A percentile compares a stretch with the other conserved stretches of the same genome.
phyloP scores from a whole-genome alignment of 1,140 invertebrate species.

The Ladona fulva region DNA sequence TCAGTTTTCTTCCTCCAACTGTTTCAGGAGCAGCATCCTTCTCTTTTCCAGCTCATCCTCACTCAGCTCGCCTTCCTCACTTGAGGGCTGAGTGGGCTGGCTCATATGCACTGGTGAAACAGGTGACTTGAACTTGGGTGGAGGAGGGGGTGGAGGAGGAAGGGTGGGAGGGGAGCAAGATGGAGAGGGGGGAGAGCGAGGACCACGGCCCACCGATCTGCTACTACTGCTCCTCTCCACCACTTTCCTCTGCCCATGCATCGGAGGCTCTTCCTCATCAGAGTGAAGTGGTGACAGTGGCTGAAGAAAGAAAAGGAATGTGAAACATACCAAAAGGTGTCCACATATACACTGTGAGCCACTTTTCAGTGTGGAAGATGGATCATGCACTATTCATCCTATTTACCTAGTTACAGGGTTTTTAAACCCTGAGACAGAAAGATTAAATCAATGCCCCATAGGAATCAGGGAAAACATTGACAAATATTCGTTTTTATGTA shows the following conservation, averaged over 20 bases:
- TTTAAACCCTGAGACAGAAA: too few species aligned
- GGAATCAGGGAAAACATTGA: too few species aligned
- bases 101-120: background rate
- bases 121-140: background rate
- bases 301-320: background rate
- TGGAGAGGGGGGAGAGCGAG: background rate
- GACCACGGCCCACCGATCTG: background rate
- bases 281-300: background rate
- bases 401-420: too few species aligned
- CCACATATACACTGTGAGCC: too few species aligned
- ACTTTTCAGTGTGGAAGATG: too few species aligned
- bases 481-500: too few species aligned
- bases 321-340: too few species aligned
- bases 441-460: too few species aligned
- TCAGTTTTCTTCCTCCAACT: background rate
- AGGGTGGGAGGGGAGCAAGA: background rate
- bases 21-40: background rate
- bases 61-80: background rate
- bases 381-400: too few species aligned
- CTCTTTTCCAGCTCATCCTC: slow-evolving; percentile 3
- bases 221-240: background rate
- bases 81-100: background rate
- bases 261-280: background rate
- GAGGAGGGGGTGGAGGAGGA: background rate
- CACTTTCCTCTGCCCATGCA: background rate